phyloP scores from a whole-genome alignment of 2,888 invertebrate species.

The Campoplex capitator region DNA sequence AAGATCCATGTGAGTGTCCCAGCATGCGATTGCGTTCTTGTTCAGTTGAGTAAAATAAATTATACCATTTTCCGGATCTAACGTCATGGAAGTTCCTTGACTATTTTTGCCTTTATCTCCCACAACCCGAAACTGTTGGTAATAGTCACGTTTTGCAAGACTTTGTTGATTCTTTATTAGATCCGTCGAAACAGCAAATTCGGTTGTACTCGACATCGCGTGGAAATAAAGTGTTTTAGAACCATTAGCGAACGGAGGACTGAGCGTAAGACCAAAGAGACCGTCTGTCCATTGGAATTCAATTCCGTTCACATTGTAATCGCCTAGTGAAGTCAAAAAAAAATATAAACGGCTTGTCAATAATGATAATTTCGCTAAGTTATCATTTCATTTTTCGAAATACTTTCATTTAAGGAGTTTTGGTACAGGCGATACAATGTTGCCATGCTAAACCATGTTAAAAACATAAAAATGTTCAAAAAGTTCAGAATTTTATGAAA shows the following conservation, averaged over 20 bases:
- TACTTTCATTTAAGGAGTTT: too few relatives aligned
- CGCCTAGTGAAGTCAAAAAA: conserved; percentile 85
- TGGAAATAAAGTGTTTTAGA: conserved; percentile 92
- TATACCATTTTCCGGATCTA: conserved; percentile 89
- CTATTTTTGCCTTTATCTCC: conserved; percentile 90
- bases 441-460: too few relatives aligned
- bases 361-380: not conserved
- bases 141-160: conserved; percentile 88
- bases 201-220: conserved; percentile 91
- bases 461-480: too few relatives aligned
- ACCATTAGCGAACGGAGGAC: conserved; percentile 85
- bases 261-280: conserved; percentile 91
- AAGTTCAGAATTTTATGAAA: too few relatives aligned
- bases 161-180: conserved; percentile 90
- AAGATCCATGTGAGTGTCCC: conserved; percentile 90
- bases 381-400: not conserved
- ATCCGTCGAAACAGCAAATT: conserved; percentile 91
- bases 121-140: conserved; percentile 89
- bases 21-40: conserved; percentile 92
- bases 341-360: not conserved
- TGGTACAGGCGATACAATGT: too few relatives aligned
- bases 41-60: conserved; percentile 92
- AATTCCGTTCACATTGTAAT: conserved; percentile 91
- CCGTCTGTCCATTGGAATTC: conserved; percentile 96
- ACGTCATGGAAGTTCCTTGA: conserved; percentile 91